These are phyloP conservation scores for Agrilus mali DNA, from an alignment of 2,888 invertebrate genomes.

Conservation along the genomic window DNA sequence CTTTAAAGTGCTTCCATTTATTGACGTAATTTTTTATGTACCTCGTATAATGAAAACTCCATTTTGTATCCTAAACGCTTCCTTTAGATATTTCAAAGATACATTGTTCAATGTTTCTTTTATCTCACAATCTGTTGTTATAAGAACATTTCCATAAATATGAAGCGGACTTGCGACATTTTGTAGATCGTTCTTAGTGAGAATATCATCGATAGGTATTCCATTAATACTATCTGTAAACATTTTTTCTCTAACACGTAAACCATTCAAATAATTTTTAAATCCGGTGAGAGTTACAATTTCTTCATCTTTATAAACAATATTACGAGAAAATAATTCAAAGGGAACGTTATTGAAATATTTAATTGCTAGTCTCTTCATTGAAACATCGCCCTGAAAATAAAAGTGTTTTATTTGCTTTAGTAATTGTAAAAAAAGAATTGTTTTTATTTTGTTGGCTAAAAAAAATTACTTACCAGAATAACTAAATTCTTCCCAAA, in stretches of 20 bases:
- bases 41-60: slow-evolving; percentile 21
- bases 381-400: slow-evolving; percentile 21
- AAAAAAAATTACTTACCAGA: slow-evolving; percentile 3
- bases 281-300: slow-evolving; percentile 26
- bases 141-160: slow-evolving; percentile 25
- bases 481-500: slow-evolving; percentile 25
- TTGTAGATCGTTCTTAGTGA: slow-evolving; percentile 30
- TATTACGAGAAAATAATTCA: slow-evolving; percentile 28
- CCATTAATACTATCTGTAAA: slow-evolving; percentile 28
- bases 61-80: slow-evolving; percentile 15
- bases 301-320: slow-evolving; percentile 32
- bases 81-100: slow-evolving; percentile 17
- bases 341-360: slow-evolving; percentile 30
- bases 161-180: slow-evolving; percentile 22
- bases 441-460: no score
- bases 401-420: no score
- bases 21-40: slow-evolving; percentile 8
- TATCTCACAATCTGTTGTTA: slow-evolving; percentile 27
- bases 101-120: slow-evolving; percentile 25
- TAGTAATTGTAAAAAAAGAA: no score
- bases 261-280: slow-evolving; percentile 29
- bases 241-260: slow-evolving; percentile 23
- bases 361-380: slow-evolving; percentile 23
- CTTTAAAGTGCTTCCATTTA: background rate
- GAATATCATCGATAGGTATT: slow-evolving; percentile 27